Evolutionary conservation across 2,113 vertebrate species (phyloP).

Genomic region (Chionodraco myersi): DNA sequence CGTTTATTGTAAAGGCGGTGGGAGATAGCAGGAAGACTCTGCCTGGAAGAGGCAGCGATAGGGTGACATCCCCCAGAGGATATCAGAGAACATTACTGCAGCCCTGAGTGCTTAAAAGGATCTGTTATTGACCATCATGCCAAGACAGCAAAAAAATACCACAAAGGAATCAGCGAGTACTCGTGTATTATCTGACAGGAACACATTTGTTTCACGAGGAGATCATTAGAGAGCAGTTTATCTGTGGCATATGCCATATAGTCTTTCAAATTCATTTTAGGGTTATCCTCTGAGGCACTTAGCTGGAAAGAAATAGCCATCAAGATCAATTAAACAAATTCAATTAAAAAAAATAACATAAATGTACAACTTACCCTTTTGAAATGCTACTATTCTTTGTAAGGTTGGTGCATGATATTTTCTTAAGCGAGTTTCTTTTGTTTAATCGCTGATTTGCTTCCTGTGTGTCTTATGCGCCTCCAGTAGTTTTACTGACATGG

Average conservation of each 20-base stretch:
- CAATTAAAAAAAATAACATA: background rate
- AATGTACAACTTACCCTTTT: constrained; percentile 29
- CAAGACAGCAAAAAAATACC: background rate
- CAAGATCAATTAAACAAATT: background rate
- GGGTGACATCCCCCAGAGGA: constrained; percentile 50
- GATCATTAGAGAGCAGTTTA: background rate
- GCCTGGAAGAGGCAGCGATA: constrained; percentile 10
- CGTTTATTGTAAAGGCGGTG: background rate
- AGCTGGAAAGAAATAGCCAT: background rate
- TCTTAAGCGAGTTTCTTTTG: background rate
- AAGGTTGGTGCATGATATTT: background rate
- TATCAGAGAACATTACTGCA: constrained; percentile 57
- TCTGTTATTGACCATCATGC: constrained; percentile 45
- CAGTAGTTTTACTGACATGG: background rate
- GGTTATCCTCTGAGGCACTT: background rate
- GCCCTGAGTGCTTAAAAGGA: constrained; percentile 61
- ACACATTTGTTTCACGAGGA: background rate
- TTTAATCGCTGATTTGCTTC: constrained; percentile 29
- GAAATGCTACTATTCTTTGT: background rate
- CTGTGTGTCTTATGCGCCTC: constrained; percentile 16
- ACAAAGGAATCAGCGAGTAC: background rate
- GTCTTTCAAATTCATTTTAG: background rate
- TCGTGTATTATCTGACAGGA: background rate
- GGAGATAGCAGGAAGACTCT: background rate
- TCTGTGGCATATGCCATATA: background rate